phyloP scores from a whole-genome alignment of 2,113 vertebrate genomes.

The Hippocampus abdominalis region DNA sequence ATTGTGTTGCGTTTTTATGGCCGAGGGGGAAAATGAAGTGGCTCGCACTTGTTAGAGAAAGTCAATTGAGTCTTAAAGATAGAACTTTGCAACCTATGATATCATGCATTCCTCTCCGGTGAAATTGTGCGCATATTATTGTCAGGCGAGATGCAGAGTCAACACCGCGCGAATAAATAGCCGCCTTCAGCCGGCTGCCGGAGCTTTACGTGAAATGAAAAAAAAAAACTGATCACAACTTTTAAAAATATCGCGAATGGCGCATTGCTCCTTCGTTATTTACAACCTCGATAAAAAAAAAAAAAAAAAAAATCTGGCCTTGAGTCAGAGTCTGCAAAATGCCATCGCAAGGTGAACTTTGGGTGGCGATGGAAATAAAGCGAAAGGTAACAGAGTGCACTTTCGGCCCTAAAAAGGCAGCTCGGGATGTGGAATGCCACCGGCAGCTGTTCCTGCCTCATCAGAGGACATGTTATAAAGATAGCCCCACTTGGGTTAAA shows the following conservation, averaged over 20 bases:
- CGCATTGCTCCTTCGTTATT: conserved; percentile 39
- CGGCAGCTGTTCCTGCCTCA: conserved; percentile 72
- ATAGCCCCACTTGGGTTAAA: conserved; percentile 72
- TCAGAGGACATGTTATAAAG: conserved; percentile 74
- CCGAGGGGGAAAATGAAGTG: conserved; percentile 59
- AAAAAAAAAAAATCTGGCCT: conserved; percentile 54
- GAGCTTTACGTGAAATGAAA: conserved; percentile 20
- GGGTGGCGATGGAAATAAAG: conserved; percentile 59
- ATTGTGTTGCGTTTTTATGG: conserved; percentile 69
- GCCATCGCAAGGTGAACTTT: conserved; percentile 58
- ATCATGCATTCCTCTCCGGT: conserved; percentile 43
- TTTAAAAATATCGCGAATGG: conserved; percentile 34
- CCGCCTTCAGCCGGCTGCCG: conserved; percentile 4
- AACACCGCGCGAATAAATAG: conserved; percentile 39
- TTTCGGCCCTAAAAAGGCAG: conserved; percentile 79
- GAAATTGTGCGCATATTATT: conserved; percentile 30
- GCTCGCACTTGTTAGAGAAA: conserved; percentile 54
- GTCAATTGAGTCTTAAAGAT: conserved; percentile 64
- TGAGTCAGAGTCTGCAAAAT: conserved; percentile 56
- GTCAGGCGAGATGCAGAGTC: conserved; percentile 30
- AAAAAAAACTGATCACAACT: conserved; percentile 13
- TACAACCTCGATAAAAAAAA: conserved; percentile 43
- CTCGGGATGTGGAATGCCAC: conserved; percentile 67
- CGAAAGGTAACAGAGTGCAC: conserved; percentile 65
- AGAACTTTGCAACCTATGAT: conserved; percentile 62